A percentile compares a stretch with the other conserved stretches of the same genome.
Conservation (phyloP, 2,888 invertebrate species). For the Tachina fera region DNA sequence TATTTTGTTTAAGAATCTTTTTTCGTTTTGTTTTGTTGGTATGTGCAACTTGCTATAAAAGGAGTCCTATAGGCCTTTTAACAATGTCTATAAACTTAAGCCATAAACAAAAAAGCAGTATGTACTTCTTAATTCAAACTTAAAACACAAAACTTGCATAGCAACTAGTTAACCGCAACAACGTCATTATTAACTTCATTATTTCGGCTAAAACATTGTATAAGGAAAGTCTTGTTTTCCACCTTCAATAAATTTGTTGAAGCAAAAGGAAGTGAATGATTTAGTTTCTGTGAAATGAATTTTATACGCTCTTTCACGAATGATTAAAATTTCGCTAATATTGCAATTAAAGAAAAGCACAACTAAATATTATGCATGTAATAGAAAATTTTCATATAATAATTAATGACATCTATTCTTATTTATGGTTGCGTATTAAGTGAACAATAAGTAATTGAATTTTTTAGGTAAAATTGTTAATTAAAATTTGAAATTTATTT, state of each 20-base stretch:
- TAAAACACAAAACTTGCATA: conserved; percentile 37
- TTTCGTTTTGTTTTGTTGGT: not conserved
- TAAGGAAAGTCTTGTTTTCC: conserved; percentile 26
- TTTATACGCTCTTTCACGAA: not conserved
- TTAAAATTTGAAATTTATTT: too few species aligned
- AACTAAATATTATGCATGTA: too few species aligned
- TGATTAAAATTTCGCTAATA: not conserved
- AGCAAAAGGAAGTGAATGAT: not conserved
- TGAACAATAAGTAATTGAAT: too few species aligned
- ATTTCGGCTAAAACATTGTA: conserved; percentile 1
- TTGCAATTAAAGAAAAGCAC: not conserved
- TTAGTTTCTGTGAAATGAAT: conserved; percentile 25
- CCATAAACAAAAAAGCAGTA: conserved; percentile 49
- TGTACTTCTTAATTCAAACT: conserved; percentile 42
- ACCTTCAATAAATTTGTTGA: conserved; percentile 55
- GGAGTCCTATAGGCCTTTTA: conserved; percentile 59
- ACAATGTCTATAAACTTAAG: conserved; percentile 66
- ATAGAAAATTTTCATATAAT: too few species aligned
- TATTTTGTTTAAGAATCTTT: not conserved
- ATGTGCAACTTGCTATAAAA: conserved; percentile 34
- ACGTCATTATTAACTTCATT: conserved; percentile 29
- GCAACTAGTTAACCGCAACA: conserved; percentile 46
- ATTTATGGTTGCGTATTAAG: too few species aligned
- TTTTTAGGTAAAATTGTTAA: too few species aligned
- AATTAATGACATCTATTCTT: too few species aligned